phyloP scores from a whole-genome alignment of 2,888 invertebrate species.

The Phyllotreta striolata region DNA sequence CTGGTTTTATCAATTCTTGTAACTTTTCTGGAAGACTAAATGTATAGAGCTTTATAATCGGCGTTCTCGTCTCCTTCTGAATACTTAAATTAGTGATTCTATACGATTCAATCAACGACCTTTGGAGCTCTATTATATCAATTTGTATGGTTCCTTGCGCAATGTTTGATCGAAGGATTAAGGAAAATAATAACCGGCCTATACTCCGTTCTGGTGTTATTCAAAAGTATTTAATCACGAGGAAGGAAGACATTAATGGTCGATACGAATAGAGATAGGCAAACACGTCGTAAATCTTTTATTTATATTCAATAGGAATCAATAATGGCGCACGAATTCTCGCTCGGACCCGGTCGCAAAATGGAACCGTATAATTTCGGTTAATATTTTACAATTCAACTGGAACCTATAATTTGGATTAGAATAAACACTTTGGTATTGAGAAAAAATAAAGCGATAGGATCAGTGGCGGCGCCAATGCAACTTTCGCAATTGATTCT shows the following conservation, averaged over 20 bases:
- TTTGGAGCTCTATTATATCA: too few relatives aligned
- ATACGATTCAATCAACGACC: too few relatives aligned
- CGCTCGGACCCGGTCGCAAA: slow-evolving; percentile 1
- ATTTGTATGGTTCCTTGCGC: too few relatives aligned
- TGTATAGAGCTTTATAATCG: too few relatives aligned
- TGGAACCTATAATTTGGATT: slow-evolving; percentile 27
- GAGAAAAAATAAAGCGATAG: slow-evolving; percentile 4
- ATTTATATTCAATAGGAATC: slow-evolving; percentile 17
- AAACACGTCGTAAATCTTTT: slow-evolving; percentile 15
- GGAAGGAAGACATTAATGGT: slow-evolving; percentile 9
- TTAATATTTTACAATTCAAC: slow-evolving; percentile 27
- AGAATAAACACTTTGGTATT: slow-evolving; percentile 17
- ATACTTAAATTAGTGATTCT: too few relatives aligned
- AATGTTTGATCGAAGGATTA: too few relatives aligned
- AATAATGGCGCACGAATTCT: slow-evolving; percentile 7
- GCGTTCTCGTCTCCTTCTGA: too few relatives aligned
- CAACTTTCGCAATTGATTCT: too few relatives aligned
- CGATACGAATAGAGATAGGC: slow-evolving; percentile 2
- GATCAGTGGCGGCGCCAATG: slow-evolving; percentile 6
- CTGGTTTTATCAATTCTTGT: too few relatives aligned
- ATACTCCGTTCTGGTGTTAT: neutral
- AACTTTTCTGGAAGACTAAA: too few relatives aligned
- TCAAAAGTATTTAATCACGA: slow-evolving; percentile 3
- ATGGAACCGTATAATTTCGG: slow-evolving; percentile 18
- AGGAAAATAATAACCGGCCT: too few relatives aligned